These are phyloP conservation scores for Ammospiza maritima DNA, from an alignment of 2,797 vertebrate genomes.

Conservation along the genomic window DNA sequence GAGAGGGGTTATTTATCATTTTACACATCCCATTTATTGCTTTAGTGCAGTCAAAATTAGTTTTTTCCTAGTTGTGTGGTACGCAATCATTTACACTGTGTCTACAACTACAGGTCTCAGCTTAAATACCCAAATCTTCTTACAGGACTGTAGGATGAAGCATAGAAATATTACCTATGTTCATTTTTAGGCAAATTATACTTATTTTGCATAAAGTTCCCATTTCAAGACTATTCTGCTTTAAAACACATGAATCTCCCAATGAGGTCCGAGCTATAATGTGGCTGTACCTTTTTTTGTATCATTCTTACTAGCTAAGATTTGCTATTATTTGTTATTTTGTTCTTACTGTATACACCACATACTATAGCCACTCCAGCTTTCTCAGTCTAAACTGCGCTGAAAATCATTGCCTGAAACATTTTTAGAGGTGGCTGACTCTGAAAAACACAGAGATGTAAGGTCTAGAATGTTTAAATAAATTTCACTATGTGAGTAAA, in stretches of 20 bases:
- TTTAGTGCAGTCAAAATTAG: not conserved
- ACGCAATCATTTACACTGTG: not conserved
- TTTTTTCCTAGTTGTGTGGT: not conserved
- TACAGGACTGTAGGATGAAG: not conserved
- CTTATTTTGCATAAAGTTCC: not conserved
- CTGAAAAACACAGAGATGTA: not conserved
- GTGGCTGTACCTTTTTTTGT: not conserved
- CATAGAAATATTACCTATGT: not conserved
- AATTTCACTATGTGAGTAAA: not conserved
- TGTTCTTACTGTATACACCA: not conserved
- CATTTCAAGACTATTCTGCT: not conserved
- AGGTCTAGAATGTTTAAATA: not conserved
- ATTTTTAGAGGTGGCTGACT: not conserved
- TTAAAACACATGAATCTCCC: not conserved
- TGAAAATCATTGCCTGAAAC: not conserved
- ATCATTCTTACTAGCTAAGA: not conserved
- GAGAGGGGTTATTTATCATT: not conserved
- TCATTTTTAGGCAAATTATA: not conserved
- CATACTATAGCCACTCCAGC: not conserved
- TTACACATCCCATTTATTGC: not conserved
- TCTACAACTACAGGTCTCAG: not conserved
- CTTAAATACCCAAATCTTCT: not conserved
- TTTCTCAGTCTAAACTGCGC: not conserved
- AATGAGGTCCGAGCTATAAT: not conserved
- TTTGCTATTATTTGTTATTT: not conserved